phyloP scores from a whole-genome alignment of 1,140 invertebrate species.

The Hylaeus volcanicus region DNA sequence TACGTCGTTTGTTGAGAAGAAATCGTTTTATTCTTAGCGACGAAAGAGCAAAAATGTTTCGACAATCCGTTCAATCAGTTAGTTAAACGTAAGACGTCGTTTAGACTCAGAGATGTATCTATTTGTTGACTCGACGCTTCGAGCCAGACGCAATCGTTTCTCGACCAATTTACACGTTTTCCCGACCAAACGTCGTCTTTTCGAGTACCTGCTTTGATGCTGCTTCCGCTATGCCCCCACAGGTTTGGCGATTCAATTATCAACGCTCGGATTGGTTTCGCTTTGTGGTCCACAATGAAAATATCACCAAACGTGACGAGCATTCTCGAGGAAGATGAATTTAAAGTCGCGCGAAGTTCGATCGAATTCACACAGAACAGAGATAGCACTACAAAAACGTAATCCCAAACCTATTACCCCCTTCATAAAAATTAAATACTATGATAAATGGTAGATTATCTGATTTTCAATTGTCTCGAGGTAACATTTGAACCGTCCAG shows the following conservation, averaged over 20 bases:
- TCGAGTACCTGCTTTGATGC: conserved; percentile 58
- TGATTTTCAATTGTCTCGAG: too few relatives aligned
- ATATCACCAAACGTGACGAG: background rate
- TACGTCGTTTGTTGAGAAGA: conserved; percentile 4
- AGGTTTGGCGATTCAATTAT: conserved; percentile 7
- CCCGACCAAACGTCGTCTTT: conserved; percentile 55
- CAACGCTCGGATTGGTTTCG: conserved; percentile 11
- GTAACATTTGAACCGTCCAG: too few relatives aligned
- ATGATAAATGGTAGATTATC: too few relatives aligned
- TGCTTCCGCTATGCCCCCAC: conserved; percentile 39
- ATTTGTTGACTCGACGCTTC: conserved; percentile 40
- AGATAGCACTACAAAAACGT: background rate
- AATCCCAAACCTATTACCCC: too few relatives aligned
- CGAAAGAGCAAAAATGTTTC: conserved; percentile 12
- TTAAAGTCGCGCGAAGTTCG: background rate
- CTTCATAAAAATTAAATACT: too few relatives aligned
- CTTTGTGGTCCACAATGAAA: background rate
- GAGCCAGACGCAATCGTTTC: conserved; percentile 61
- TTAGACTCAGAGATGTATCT: conserved; percentile 19
- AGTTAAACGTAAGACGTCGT: conserved; percentile 22
- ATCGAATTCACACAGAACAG: background rate
- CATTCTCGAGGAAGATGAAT: background rate
- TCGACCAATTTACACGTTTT: conserved; percentile 70
- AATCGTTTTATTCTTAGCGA: conserved; percentile 44
- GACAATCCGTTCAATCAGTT: conserved; percentile 58